Evolutionary conservation across 1,140 invertebrate genomes (phyloP).

Genomic region (Drosophila nasuta): DNA sequence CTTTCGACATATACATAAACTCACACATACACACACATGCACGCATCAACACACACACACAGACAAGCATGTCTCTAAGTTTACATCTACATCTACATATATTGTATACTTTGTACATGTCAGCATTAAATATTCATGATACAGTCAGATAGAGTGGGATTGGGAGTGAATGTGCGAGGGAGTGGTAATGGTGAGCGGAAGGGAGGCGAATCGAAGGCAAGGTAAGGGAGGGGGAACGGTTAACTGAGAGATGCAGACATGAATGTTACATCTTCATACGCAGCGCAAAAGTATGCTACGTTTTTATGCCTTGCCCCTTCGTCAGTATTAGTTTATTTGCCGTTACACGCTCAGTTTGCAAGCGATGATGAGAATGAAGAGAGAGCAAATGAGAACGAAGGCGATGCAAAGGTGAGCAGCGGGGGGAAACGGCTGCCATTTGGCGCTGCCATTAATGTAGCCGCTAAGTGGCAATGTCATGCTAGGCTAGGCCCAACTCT

Average conservation of each 20-base stretch:
- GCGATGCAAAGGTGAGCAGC: background rate
- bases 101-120: conserved; percentile 75
- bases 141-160: conserved; percentile 28
- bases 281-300: conserved; percentile 63
- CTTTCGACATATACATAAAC: conserved; percentile 45
- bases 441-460: conserved; percentile 80
- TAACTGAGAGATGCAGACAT: conserved; percentile 31
- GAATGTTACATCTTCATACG: conserved; percentile 73
- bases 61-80: conserved; percentile 39
- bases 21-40: background rate
- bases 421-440: conserved; percentile 58
- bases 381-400: background rate
- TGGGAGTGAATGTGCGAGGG: conserved; percentile 1
- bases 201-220: background rate
- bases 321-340: conserved; percentile 79
- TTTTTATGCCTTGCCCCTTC: conserved; percentile 62
- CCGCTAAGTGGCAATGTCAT: conserved; percentile 82
- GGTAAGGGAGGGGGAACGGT: background rate
- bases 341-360: conserved; percentile 79
- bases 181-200: background rate
- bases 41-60: conserved; percentile 9
- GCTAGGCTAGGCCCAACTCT: conserved; percentile 68
- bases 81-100: conserved; percentile 63
- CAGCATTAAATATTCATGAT: conserved; percentile 81
- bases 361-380: conserved; percentile 8